Evolutionary conservation across 2,113 vertebrate genomes (phyloP).

Genomic region (Phrynosoma platyrhinos): DNA sequence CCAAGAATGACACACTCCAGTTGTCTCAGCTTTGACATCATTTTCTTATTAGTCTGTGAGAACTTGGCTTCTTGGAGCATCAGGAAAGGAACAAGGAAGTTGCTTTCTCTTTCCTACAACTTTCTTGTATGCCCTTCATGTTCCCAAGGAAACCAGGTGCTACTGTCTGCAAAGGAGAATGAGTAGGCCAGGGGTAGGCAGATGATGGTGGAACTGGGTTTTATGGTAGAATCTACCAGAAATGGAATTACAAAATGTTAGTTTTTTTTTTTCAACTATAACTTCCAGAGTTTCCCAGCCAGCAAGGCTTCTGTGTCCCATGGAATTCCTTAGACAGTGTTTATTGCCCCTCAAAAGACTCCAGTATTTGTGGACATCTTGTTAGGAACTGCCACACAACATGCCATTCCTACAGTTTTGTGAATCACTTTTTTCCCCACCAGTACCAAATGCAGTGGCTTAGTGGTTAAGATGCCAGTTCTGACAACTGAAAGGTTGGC

Average conservation of each 20-base stretch:
- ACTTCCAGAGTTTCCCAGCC: too few relatives aligned
- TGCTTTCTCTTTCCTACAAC: background rate
- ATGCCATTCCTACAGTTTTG: background rate
- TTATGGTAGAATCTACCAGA: background rate
- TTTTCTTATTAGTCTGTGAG: background rate
- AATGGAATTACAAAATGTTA: too few relatives aligned
- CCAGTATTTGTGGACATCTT: background rate
- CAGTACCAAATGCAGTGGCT: background rate
- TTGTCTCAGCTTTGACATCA: background rate
- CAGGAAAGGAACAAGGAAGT: background rate
- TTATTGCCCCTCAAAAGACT: background rate
- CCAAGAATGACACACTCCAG: background rate
- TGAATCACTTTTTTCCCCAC: background rate
- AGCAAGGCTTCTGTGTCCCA: background rate
- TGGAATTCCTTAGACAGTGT: background rate
- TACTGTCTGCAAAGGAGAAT: too few relatives aligned
- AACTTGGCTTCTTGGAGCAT: background rate
- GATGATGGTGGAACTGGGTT: too few relatives aligned
- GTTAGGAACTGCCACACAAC: background rate
- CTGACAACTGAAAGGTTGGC: too few relatives aligned
- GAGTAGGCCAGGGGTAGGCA: too few relatives aligned
- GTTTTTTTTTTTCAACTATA: too few relatives aligned
- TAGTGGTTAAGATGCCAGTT: too few relatives aligned
- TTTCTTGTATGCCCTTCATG: background rate
- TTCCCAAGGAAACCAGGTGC: too few relatives aligned